phyloP scores from a whole-genome alignment of 2,113 vertebrate species.

The Uria aalge region DNA sequence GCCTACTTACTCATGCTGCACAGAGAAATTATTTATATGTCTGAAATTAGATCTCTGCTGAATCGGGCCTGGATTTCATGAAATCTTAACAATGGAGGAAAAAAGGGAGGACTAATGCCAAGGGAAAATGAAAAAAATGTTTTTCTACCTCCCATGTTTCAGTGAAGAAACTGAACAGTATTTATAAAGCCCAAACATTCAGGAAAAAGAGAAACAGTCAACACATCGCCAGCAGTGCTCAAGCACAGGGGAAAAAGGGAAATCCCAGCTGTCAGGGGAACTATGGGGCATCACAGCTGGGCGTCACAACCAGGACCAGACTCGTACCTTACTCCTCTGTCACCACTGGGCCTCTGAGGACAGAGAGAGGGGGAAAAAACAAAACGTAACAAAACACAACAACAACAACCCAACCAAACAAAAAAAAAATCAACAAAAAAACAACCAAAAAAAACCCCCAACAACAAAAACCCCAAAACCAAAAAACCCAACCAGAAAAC shows the following conservation, averaged over 20 bases:
- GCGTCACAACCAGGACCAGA: background rate
- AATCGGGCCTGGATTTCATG: background rate
- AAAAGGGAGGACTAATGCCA: fast-evolving
- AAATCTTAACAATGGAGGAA: background rate
- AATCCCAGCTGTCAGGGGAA: fast-evolving
- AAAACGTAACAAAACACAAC: no score
- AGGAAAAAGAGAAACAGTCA: background rate
- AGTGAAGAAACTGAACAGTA: background rate
- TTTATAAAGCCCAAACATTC: background rate
- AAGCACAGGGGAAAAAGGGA: background rate
- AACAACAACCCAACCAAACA: no score
- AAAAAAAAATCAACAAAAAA: background rate
- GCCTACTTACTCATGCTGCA: background rate
- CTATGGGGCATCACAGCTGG: background rate
- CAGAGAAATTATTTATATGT: background rate
- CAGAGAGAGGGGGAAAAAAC: background rate
- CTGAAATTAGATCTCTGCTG: background rate
- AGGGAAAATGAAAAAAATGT: background rate
- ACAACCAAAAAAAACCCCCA: background rate
- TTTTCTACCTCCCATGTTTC: background rate
- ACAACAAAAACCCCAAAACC: background rate
- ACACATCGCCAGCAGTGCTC: background rate
- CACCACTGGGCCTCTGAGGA: background rate
- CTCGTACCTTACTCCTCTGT: background rate
- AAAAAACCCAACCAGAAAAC: background rate